Evolutionary conservation across 2,113 vertebrate species (phyloP), one percentile per base, ranked within the genome.

Genomic region (Chaetodon trifascialis): DNA sequence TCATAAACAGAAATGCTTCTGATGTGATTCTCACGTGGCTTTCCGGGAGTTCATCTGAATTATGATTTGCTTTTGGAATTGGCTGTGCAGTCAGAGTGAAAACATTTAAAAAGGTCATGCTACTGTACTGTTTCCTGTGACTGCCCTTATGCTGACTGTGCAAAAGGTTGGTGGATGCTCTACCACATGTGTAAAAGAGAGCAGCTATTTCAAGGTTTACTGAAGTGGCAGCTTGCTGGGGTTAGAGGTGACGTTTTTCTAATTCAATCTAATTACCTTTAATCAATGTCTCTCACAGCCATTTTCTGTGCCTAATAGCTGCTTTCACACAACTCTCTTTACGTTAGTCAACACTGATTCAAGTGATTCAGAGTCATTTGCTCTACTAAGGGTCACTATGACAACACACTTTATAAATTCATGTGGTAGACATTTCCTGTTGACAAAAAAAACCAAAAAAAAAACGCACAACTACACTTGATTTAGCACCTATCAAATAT

Each of bases 21-120:
- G 86, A 85, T 42, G 63, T 73, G 75, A 80, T 30, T 67, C 86
- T 88, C 83, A 60, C 11, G 40, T 47, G 73, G 68, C 72, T 70
- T 25, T 46, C 56, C 19, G 44, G 44, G 49, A 75, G 51, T 89
- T 73, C 23, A 34, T 73, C 34, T 72, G 66, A 82, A 84, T 81
- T 34, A 36, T 34, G 68, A 83, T 85, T 85, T 64, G 40, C 60
- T 82, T 69, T 60, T 58, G 52, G 38, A 80, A 74, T 55, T 42
- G 60, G 40, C 49, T 42, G 19, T 14, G 42, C 63, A 72, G 46
- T 59, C 49, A 21, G 58, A 66, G 65, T 49, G 23, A 63, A 73
- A 23, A 63, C 64, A 72, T 67, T 54, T 25, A 9, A 52, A 83
- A 83, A 85, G 76, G 63, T 85, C 69, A 80, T 30, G 34, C 46